Base-by-base conservation (phyloP, 1,140 invertebrate genomes). In the Pteromalus puparum region DNA sequence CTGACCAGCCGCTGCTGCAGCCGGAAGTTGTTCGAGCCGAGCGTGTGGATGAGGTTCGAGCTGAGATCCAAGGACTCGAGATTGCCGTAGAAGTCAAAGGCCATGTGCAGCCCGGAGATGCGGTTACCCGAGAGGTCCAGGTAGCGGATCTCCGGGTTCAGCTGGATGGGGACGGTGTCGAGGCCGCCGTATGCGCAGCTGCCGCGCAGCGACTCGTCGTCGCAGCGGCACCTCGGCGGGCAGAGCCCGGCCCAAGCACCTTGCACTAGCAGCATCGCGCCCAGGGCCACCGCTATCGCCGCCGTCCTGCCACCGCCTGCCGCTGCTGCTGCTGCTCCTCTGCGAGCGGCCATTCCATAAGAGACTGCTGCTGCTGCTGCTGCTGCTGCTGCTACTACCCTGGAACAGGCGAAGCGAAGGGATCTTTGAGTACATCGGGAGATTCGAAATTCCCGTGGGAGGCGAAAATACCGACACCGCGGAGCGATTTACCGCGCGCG, bases 111-210 rank as follows among this genome's bases (percentile, higher is more conserved):
- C 87, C 94, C 95, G 87, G 93, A 93, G 87, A 97, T 96, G 70
- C 95, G 94, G 90, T 97, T 97, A 86, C 94, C 94, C 0, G 96
- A 96, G 48, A 97, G 94, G 88, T 97, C 96, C 88, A 97, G 95
- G 89, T 95, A 95, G 30, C 94, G 95, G 46, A 97, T 94, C 89
- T 97, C 96, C n/a, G 96, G 97, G 90, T 98, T 98, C 86, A 98
- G 94, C 89, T 97, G 97, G 84, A 97, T 97, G 48, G 97, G 97
- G 46, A 98, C 96, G 86, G 97, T 95, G 90, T 97, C 97, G 73
- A 98, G 94, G 73, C 94, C 94, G 15, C 96, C 96, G 86, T 95
- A 95, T 82, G 95, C 95, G 90, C 97, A 98, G 73, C 95, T 94
- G 3, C 95, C 95, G 18, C 94, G 94, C 68, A 97, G 94, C 42